Evolutionary conservation across 2,113 vertebrate genomes (phyloP).

Genomic region (Daubentonia madagascariensis): DNA sequence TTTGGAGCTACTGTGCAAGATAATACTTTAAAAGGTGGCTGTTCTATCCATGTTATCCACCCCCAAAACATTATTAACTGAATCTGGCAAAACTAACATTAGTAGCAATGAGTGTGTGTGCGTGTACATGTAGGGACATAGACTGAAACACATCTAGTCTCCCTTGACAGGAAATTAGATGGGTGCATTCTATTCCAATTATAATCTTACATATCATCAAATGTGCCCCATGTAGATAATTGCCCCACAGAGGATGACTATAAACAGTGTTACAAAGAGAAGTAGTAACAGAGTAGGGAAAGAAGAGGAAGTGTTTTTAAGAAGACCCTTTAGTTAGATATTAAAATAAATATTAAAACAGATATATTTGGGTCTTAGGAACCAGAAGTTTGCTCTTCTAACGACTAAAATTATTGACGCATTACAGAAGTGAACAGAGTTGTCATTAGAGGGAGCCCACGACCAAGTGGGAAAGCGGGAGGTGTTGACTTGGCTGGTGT

Average conservation of each 20-base stretch:
- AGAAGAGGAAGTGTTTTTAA: not conserved
- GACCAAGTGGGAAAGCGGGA: not conserved
- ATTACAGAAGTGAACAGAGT: not conserved
- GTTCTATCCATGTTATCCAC: not conserved
- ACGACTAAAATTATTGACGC: not conserved
- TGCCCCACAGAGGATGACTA: fast-evolving
- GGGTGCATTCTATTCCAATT: not conserved
- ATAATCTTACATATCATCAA: not conserved
- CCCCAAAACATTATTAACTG: not conserved
- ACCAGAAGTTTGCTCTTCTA: not conserved
- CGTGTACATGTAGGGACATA: fast-evolving
- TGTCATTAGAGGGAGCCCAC: too few species aligned
- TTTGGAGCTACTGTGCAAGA: not conserved
- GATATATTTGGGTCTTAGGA: not conserved
- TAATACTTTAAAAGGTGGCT: not conserved
- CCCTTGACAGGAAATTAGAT: not conserved
- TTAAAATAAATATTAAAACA: not conserved
- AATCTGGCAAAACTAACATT: not conserved
- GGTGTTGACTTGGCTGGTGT: not conserved
- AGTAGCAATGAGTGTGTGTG: not conserved
- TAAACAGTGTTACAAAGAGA: not conserved
- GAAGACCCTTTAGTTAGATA: not conserved
- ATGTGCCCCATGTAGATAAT: not conserved
- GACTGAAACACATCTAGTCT: not conserved
- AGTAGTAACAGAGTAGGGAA: not conserved